Evolutionary conservation across 2,888 invertebrate species (phyloP).

Genomic region (Leptopterna dolabrata): DNA sequence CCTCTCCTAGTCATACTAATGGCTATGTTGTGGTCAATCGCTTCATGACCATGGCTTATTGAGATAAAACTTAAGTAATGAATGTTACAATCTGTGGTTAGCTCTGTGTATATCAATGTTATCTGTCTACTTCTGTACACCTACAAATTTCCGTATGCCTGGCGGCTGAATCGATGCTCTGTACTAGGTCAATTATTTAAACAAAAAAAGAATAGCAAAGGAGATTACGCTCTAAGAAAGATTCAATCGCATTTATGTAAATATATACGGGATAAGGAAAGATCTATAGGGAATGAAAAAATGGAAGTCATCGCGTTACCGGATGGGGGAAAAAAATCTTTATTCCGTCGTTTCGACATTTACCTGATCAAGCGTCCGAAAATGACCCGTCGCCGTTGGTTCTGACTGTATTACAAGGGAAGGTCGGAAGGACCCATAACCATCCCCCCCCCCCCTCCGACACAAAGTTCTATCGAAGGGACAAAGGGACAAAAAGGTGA

Average conservation of each 20-base stretch:
- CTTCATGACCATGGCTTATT: slow-evolving; percentile 56
- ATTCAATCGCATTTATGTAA: slow-evolving; percentile 42
- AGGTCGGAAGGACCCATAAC: neutral
- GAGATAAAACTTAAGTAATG: slow-evolving; percentile 22
- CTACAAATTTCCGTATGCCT: slow-evolving; percentile 50
- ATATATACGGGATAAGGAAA: slow-evolving; percentile 3
- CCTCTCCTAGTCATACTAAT: slow-evolving; percentile 38
- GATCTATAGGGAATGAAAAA: neutral
- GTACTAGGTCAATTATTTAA: slow-evolving; percentile 50
- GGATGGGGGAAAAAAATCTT: neutral
- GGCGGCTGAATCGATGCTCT: slow-evolving; percentile 48
- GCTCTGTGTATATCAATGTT: slow-evolving; percentile 54
- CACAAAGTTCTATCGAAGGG: too few species aligned
- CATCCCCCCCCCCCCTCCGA: neutral
- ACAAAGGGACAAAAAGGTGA: too few species aligned
- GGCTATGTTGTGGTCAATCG: neutral
- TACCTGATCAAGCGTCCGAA: neutral
- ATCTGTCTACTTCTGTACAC: slow-evolving; percentile 52
- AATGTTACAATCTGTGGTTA: slow-evolving; percentile 53
- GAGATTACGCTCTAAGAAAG: neutral
- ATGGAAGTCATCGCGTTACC: neutral
- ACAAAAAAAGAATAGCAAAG: neutral
- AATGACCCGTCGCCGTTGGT: neutral
- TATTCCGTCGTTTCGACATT: neutral
- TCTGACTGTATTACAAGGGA: neutral